Base-by-base conservation (phyloP, 2,113 vertebrate species). In the Thryonomys swinderianus region DNA sequence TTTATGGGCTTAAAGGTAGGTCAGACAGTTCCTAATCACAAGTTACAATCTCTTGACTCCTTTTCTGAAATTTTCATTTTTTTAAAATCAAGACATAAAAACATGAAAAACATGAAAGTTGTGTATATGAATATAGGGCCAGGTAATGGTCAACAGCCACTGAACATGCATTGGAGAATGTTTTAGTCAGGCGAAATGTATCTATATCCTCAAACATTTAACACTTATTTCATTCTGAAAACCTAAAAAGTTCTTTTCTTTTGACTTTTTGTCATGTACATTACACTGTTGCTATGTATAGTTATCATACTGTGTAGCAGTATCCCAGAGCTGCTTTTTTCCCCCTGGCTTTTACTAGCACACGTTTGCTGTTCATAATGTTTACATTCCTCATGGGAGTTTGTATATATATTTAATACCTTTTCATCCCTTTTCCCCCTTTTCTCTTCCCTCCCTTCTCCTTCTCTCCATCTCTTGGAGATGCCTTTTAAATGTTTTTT, bases 21-120 rank as follows among this genome's bases (percentile, higher is more conserved):
- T 53, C 23, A 12, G 21, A 45, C 66, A 85, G 85, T 92, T 93
- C 88, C 87, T 87, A 85, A 90, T 85, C 88, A 42, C 20, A 82
- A 78, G 48, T 40, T 86, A 78, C 40, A 59, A 18, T 80, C 34
- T 88, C 61, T 88, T 88, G 66, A 53, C n/a, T 59, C 21, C 37
- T 74, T 88, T 84, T 51, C 45, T 17, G 48, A 51, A 51, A 78
- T 51, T 32, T 78, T 51, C 51, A 78, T 78, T 51, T 51, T n/a
- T 51, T 14, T 51, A 51, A 32, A 34, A 51, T 3, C 30, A 78
- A 74, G 40, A 30, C 10, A 30, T 27, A 74, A 74, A 74, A 74
- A 74, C 71, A 32, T 32, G 32, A 74, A 74, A 74, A 74, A 74
- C 71, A 32, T 32, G 32, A 51, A 51, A 32, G 3, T 48, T 76